These are phyloP conservation scores for Lasioglossum leucozonium DNA, from an alignment of 2,888 invertebrate genomes.

Conservation along the genomic window DNA sequence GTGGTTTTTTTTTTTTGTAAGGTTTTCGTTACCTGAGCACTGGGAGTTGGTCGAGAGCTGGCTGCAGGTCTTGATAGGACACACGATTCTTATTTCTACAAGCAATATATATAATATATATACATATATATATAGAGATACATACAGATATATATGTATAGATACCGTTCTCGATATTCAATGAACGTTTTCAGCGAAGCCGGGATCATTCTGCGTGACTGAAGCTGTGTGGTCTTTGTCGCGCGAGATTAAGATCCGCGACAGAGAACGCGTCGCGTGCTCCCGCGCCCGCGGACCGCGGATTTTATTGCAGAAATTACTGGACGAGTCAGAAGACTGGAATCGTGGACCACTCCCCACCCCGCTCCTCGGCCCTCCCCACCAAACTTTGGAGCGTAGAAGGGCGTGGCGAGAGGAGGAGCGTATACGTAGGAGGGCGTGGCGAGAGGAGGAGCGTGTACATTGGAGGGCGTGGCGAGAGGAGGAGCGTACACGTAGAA, in stretches of 20 bases:
- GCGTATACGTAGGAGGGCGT: too few species aligned
- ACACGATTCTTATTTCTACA: constrained; percentile 92
- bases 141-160: constrained; percentile 51
- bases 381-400: too few species aligned
- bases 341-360: too few species aligned
- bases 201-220: constrained; percentile 46
- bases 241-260: constrained; percentile 63
- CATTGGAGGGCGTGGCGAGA: too few species aligned
- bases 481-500: too few species aligned
- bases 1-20: too few species aligned
- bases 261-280: background rate
- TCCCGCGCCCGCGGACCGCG: background rate
- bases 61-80: constrained; percentile 91
- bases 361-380: too few species aligned
- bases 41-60: constrained; percentile 91
- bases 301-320: background rate
- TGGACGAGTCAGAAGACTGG: background rate
- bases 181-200: constrained; percentile 32
- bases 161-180: constrained; percentile 34
- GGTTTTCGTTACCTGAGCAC: constrained; percentile 88
- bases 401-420: too few species aligned
- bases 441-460: too few species aligned
- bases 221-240: constrained; percentile 45
- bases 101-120: constrained; percentile 77
- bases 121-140: constrained; percentile 21